Base-by-base conservation (phyloP, 1,140 invertebrate genomes). In the Cepaea nemoralis region DNA sequence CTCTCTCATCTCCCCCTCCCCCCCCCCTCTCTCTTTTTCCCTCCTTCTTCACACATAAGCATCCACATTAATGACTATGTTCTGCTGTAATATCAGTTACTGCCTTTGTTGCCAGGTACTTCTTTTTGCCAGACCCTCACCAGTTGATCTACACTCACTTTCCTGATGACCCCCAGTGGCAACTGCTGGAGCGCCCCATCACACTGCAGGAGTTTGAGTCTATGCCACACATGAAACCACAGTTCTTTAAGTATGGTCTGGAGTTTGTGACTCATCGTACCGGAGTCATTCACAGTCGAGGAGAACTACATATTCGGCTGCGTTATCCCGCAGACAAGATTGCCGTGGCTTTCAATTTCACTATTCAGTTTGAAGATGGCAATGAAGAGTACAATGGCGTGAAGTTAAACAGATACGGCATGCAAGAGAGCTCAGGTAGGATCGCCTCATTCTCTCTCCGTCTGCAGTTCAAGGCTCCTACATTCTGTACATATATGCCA, bases 71-170 rank as follows among this genome's bases (percentile, higher is more conserved):
- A n/a, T n/a, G n/a, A n/a, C n/a, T n/a, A n/a, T n/a, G n/a, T n/a
- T n/a, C n/a, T n/a, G n/a, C n/a, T n/a, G n/a, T n/a, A n/a, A n/a
- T n/a, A n/a, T n/a, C n/a, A n/a, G n/a, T n/a, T n/a, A n/a, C n/a
- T n/a, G n/a, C n/a, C n/a, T n/a, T n/a, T n/a, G n/a, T n/a, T n/a
- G n/a, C n/a, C 76, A 77, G 76, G 63, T 92, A 91, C 74, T 92
- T 91, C 85, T 92, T 92, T 86, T 82, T 91, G 71, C 87, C 90
- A 1, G 89, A 91, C 80, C 90, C 91, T 31, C 87, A 88, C 76
- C 90, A 92, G 82, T 86, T 92, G 12, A 91, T 91, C 71, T 92
- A 91, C 84, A 91, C 91, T 22, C 91, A 92, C 83, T 91, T 89
- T 80, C 91, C 91, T 3, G 90, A 91, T 69, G 90, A 91, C 45